Evolutionary conservation across 2,888 invertebrate species (phyloP).

Genomic region (Hirtodrosophila histrioides): DNA sequence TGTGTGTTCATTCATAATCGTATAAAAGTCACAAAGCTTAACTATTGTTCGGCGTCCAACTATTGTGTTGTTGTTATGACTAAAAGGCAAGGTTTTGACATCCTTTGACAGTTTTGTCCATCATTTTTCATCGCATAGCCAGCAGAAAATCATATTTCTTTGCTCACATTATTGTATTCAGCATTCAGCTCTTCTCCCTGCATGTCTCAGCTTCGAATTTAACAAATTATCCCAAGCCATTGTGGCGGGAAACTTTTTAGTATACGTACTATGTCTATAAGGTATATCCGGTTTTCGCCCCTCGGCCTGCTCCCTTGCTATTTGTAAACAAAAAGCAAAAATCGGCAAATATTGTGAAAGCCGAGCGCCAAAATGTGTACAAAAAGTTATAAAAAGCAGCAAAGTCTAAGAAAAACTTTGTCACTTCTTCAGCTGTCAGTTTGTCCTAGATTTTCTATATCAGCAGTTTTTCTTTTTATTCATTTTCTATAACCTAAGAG

Average conservation of each 20-base stretch:
- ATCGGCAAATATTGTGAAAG: conserved; percentile 57
- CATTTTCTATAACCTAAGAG: neutral
- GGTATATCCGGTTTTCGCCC: conserved; percentile 40
- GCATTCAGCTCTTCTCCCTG: neutral
- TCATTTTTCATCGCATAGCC: conserved; percentile 66
- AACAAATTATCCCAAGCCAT: conserved; percentile 68
- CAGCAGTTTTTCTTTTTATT: conserved; percentile 21
- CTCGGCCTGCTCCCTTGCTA: conserved; percentile 37
- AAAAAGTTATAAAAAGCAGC: conserved; percentile 37
- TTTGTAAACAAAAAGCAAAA: conserved; percentile 46
- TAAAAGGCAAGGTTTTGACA: conserved; percentile 76
- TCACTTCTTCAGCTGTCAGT: conserved; percentile 55
- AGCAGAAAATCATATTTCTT: conserved; percentile 56
- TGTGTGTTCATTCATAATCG: conserved; percentile 34
- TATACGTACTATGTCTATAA: conserved; percentile 32
- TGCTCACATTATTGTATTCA: conserved; percentile 32
- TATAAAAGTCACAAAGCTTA: conserved; percentile 46
- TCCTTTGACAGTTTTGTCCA: conserved; percentile 76
- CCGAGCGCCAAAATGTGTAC: conserved; percentile 52
- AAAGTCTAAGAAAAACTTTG: conserved; percentile 48
- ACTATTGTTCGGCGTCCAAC: conserved; percentile 32
- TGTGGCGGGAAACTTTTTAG: conserved; percentile 55
- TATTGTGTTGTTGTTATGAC: conserved; percentile 55
- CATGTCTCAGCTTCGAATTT: conserved; percentile 34
- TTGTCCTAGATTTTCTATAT: conserved; percentile 41